Evolutionary conservation across 2,888 invertebrate species (phyloP).

Genomic region (Unio pictorum): DNA sequence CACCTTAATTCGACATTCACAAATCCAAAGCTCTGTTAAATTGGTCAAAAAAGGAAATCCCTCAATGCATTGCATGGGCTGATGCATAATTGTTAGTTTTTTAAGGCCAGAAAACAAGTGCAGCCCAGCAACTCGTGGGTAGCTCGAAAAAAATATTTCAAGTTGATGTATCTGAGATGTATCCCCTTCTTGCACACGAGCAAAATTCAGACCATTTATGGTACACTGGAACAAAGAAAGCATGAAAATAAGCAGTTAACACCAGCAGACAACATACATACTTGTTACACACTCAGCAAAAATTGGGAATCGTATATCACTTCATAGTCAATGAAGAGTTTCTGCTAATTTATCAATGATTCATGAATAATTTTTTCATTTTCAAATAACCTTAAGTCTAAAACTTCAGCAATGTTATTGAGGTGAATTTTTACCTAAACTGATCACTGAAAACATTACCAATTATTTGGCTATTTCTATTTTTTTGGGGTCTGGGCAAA

Average conservation of each 20-base stretch:
- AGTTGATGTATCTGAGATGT: constrained; percentile 51
- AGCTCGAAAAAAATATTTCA: constrained; percentile 71
- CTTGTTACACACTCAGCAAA: too few species aligned
- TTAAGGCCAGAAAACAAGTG: constrained; percentile 66
- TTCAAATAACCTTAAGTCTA: too few species aligned
- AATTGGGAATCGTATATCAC: too few species aligned
- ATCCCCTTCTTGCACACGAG: constrained; percentile 49
- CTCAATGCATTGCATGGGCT: constrained; percentile 51
- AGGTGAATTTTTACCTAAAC: too few species aligned
- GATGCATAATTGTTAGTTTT: constrained; percentile 59
- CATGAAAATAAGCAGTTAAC: constrained; percentile 1
- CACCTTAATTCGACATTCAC: constrained; percentile 61
- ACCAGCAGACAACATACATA: not conserved
- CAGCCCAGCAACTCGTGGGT: constrained; percentile 64
- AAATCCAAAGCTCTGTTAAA: constrained; percentile 59
- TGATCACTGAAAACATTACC: too few species aligned
- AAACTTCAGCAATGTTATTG: too few species aligned
- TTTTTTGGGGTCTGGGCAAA: too few species aligned
- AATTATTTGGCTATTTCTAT: too few species aligned
- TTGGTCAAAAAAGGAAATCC: constrained; percentile 42
- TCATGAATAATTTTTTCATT: too few species aligned
- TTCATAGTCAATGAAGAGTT: too few species aligned
- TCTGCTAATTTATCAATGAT: too few species aligned
- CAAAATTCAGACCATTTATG: constrained; percentile 64
- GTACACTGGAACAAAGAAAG: constrained; percentile 50